Conservation (phyloP, 2,888 invertebrate genomes). For the Perdita meconis region DNA sequence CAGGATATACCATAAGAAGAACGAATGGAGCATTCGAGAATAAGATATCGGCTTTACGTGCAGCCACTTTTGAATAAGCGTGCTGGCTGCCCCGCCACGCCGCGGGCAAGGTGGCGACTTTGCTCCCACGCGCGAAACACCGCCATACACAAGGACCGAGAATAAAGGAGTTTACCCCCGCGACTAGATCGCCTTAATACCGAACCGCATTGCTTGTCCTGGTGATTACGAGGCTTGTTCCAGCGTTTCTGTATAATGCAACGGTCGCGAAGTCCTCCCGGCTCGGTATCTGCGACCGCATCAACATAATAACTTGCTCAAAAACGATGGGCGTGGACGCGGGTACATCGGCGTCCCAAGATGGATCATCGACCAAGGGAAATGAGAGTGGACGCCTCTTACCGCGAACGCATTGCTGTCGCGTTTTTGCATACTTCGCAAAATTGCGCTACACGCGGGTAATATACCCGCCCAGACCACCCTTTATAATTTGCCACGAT, state of each 20-base stretch:
- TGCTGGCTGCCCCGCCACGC: slow-evolving; percentile 59
- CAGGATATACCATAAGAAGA: slow-evolving; percentile 79
- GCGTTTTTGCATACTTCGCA: slow-evolving; percentile 24
- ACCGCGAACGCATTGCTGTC: slow-evolving; percentile 1
- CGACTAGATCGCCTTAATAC: slow-evolving; percentile 38
- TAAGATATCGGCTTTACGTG: slow-evolving; percentile 83
- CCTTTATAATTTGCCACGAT: slow-evolving; percentile 36
- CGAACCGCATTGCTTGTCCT: slow-evolving; percentile 45
- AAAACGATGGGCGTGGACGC: slow-evolving; percentile 46
- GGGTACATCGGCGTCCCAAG: slow-evolving; percentile 13
- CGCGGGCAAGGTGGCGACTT: slow-evolving; percentile 71
- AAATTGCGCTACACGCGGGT: slow-evolving; percentile 37
- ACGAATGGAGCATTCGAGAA: slow-evolving; percentile 83
- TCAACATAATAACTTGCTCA: slow-evolving; percentile 34
- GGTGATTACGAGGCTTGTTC: slow-evolving; percentile 21
- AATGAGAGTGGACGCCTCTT: slow-evolving; percentile 26
- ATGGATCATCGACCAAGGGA: slow-evolving; percentile 18
- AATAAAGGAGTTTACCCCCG: slow-evolving; percentile 36
- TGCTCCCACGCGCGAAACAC: slow-evolving; percentile 62
- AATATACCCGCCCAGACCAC: slow-evolving; percentile 15
- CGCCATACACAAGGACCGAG: slow-evolving; percentile 42
- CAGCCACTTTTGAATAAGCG: slow-evolving; percentile 73
- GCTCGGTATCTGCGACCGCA: slow-evolving; percentile 23
- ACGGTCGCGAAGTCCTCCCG: not conserved
- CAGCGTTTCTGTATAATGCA: slow-evolving; percentile 29